phyloP scores from a whole-genome alignment of 2,113 vertebrate genomes.

The Platichthys stellatus region DNA sequence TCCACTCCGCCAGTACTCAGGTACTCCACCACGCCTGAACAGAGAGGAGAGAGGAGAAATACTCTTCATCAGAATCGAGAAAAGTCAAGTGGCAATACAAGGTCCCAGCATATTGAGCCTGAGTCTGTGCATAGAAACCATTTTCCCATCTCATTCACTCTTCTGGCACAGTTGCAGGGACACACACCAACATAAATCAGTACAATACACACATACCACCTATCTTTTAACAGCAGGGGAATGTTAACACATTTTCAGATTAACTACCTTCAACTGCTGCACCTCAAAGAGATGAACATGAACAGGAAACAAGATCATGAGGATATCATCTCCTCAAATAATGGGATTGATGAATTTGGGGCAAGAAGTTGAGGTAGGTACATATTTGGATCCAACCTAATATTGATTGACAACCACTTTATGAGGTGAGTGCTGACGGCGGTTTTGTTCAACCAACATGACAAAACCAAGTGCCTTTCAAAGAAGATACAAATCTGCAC shows the following conservation, averaged over 20 bases:
- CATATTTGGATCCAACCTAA: no score
- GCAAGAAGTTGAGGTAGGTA: no score
- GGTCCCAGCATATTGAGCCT: background rate
- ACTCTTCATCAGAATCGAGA: background rate
- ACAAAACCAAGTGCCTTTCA: no score
- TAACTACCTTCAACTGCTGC: background rate
- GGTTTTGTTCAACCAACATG: no score
- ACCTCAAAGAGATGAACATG: no score
- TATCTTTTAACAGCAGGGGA: background rate
- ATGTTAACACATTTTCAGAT: background rate
- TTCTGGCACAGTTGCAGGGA: background rate
- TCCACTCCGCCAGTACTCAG: slow-evolving; percentile 96
- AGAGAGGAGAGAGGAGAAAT: background rate
- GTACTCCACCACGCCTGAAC: slow-evolving; percentile 96
- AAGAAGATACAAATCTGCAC: no score
- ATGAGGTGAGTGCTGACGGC: no score
- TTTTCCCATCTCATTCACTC: background rate
- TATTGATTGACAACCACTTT: no score
- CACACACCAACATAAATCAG: background rate
- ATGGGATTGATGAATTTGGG: no score
- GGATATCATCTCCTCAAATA: no score
- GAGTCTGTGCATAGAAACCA: background rate
- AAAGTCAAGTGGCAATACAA: slow-evolving; percentile 1
- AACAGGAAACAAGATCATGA: no score
- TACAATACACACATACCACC: background rate